A percentile compares a stretch with the other conserved stretches of the same genome.
Conservation (phyloP, 1,140 invertebrate genomes). For the Ceratitis capitata region DNA sequence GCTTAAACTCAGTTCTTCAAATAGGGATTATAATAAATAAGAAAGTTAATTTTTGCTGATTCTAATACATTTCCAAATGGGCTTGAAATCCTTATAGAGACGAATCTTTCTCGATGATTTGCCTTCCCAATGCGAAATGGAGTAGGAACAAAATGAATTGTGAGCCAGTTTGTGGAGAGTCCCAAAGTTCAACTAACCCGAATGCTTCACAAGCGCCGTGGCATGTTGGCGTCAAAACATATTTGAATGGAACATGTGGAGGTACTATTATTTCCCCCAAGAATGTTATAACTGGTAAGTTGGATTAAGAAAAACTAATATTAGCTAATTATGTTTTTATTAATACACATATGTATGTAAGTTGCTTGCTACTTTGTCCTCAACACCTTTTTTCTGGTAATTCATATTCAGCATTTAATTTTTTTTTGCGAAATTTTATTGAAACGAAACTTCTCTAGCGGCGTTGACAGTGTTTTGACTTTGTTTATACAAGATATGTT, state of each 20-base stretch:
- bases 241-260: constrained; percentile 61
- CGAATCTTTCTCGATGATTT: not conserved
- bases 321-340: not conserved
- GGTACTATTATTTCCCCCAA: constrained; percentile 63
- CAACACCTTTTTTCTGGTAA: too few species aligned
- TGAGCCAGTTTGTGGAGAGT: constrained; percentile 49
- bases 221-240: constrained; percentile 39
- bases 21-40: too few species aligned
- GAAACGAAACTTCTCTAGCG: too few species aligned
- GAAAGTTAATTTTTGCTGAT: too few species aligned
- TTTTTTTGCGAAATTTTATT: too few species aligned
- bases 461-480: too few species aligned
- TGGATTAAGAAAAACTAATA: too few species aligned
- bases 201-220: constrained; percentile 40
- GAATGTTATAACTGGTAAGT: constrained; percentile 49
- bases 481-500: not conserved
- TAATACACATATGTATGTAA: not conserved
- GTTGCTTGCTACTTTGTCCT: not conserved
- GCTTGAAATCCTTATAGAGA: too few species aligned
- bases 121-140: constrained; percentile 11
- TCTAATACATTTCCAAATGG: too few species aligned
- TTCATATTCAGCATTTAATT: too few species aligned
- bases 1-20: too few species aligned
- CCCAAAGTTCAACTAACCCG: not conserved
- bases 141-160: constrained; percentile 43